A percentile compares a stretch with the other conserved stretches of the same genome.
phyloP scores from a whole-genome alignment of 2,113 vertebrate genomes.

The Malurus alboscapulatus region DNA sequence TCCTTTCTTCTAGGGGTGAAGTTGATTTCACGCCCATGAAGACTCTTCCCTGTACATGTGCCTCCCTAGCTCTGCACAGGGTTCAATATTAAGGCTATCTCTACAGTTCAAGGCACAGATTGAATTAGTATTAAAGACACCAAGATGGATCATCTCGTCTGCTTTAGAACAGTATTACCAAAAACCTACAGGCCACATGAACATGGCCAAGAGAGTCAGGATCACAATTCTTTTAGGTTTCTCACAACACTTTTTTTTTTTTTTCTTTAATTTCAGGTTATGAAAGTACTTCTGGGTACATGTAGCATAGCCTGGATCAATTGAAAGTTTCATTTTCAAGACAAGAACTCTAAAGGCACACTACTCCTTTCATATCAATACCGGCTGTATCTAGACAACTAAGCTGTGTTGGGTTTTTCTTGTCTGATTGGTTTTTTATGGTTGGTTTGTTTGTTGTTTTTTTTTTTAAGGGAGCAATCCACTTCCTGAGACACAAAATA shows the following conservation, averaged over 20 bases:
- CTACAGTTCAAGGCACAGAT: constrained; percentile 31
- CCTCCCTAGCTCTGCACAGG: background rate
- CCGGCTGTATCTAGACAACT: background rate
- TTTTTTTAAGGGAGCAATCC: background rate
- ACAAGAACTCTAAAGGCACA: background rate
- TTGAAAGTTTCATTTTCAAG: background rate
- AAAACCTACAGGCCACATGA: background rate
- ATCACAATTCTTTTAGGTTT: background rate
- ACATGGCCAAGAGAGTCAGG: background rate
- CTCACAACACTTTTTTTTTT: background rate
- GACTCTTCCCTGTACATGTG: background rate
- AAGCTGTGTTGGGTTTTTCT: background rate
- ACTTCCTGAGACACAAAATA: background rate
- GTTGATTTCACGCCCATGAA: background rate
- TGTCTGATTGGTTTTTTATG: no score
- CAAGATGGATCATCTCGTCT: constrained; percentile 8
- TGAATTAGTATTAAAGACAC: background rate
- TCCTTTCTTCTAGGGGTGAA: background rate
- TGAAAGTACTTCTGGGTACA: background rate
- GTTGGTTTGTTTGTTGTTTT: no score
- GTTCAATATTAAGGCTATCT: constrained; percentile 38
- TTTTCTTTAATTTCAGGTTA: background rate
- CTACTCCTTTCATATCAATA: background rate
- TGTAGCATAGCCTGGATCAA: background rate
- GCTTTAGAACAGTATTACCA: constrained; percentile 3